These are phyloP conservation scores for Lepidurus arcticus DNA, from an alignment of 1,140 invertebrate species.

Conservation along the genomic window DNA sequence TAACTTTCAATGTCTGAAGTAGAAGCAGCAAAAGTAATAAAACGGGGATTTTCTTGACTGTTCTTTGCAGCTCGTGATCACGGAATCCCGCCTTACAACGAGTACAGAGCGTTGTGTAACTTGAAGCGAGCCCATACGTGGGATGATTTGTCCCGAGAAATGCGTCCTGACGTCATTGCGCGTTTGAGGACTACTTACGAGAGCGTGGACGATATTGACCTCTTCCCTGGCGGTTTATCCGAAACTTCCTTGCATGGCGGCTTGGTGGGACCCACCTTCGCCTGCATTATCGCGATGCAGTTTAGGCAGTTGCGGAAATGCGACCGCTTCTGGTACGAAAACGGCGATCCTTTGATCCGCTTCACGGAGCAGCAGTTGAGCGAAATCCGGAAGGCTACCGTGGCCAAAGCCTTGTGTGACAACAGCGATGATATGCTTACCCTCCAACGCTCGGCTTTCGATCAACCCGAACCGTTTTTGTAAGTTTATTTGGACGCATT, in stretches of 20 bases:
- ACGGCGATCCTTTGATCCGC: slow-evolving; percentile 48
- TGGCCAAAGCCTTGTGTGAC: slow-evolving; percentile 87
- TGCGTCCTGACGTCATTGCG: slow-evolving; percentile 46
- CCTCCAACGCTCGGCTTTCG: slow-evolving; percentile 82
- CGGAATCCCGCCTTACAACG: slow-evolving; percentile 58
- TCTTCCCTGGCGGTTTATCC: slow-evolving; percentile 52
- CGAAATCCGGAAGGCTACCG: slow-evolving; percentile 84
- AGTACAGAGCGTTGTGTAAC: slow-evolving; percentile 53
- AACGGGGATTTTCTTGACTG: not conserved
- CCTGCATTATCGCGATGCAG: slow-evolving; percentile 53
- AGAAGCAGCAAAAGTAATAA: not conserved
- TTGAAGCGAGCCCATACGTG: slow-evolving; percentile 60
- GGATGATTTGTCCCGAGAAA: slow-evolving; percentile 62
- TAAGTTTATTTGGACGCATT: slow-evolving; percentile 40
- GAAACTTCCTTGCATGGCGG: slow-evolving; percentile 51
- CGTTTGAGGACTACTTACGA: slow-evolving; percentile 47
- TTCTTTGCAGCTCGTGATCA: slow-evolving; percentile 51
- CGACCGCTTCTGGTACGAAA: slow-evolving; percentile 80
- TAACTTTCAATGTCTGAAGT: slow-evolving; percentile 30
- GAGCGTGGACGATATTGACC: slow-evolving; percentile 53
- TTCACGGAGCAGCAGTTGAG: slow-evolving; percentile 69
- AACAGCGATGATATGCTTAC: slow-evolving; percentile 79
- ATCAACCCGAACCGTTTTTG: slow-evolving; percentile 61
- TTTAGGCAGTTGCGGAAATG: slow-evolving; percentile 66
- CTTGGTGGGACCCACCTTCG: slow-evolving; percentile 54